These are phyloP conservation scores for Diabrotica balteata DNA, from an alignment of 2,888 invertebrate species.

Conservation along the genomic window DNA sequence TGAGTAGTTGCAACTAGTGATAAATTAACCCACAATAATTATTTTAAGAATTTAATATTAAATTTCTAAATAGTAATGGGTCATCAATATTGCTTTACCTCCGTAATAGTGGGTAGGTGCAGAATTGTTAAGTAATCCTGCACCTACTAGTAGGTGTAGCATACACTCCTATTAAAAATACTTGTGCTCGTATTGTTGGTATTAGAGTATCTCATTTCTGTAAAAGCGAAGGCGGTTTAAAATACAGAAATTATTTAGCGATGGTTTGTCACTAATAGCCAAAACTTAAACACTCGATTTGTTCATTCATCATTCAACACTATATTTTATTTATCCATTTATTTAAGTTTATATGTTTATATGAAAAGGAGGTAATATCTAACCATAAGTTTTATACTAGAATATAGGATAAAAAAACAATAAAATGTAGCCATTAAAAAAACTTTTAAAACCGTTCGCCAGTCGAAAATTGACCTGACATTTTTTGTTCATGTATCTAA, in stretches of 20 bases:
- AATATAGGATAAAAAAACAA: no score
- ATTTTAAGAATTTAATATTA: no score
- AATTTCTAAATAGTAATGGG: neutral
- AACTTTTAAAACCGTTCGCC: no score
- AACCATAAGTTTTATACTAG: no score
- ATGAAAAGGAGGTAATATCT: no score
- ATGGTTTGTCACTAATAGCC: neutral
- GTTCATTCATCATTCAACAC: no score
- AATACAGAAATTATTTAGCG: no score
- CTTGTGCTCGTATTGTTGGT: slow-evolving; percentile 3
- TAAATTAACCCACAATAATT: no score
- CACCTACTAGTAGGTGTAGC: slow-evolving; percentile 9
- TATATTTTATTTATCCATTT: no score
- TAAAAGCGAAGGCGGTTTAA: neutral
- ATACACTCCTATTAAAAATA: slow-evolving; percentile 10
- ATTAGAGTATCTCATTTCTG: neutral
- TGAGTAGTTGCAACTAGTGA: no score
- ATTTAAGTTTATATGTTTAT: no score
- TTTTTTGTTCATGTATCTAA: slow-evolving; percentile 2
- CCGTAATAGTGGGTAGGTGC: slow-evolving; percentile 14
- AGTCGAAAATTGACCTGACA: neutral
- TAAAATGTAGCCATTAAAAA: no score
- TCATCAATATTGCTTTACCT: slow-evolving; percentile 13
- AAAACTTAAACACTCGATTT: neutral
- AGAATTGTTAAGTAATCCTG: slow-evolving; percentile 10